A percentile compares a stretch with the other conserved stretches of the same genome.
Evolutionary conservation across 2,797 vertebrate genomes (phyloP).

Genomic region (Moxostoma hubbsi): DNA sequence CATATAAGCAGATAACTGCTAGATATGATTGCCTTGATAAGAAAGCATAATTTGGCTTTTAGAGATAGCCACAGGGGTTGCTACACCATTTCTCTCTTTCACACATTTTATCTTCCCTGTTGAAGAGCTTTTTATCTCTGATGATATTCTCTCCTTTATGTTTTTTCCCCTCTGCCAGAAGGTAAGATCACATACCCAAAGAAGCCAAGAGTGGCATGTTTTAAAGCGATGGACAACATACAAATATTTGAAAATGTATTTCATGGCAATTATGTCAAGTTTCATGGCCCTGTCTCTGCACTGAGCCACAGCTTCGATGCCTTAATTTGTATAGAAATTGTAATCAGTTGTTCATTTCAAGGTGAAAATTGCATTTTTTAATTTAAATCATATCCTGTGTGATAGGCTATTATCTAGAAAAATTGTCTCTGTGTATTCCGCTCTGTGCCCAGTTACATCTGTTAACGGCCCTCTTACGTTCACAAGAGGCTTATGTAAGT

Average conservation of each 20-base stretch:
- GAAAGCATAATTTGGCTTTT: conserved; percentile 90
- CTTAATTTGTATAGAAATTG: conserved; percentile 99
- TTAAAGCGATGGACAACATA: conserved; percentile 96
- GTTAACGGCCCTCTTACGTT: conserved; percentile 94
- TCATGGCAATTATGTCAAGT: conserved; percentile 99
- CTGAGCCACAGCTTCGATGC: conserved; percentile 98
- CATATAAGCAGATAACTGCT: conserved; percentile 85
- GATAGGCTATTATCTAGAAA: conserved; percentile 63
- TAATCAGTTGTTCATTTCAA: conserved; percentile 99
- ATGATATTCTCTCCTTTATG: conserved; percentile 71
- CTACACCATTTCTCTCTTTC: conserved; percentile 68
- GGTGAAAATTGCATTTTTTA: conserved; percentile 96
- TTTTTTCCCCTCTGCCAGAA: conserved; percentile 87
- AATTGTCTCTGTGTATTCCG: conserved; percentile 97
- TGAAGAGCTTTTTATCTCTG: conserved; percentile 85
- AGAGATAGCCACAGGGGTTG: conserved; percentile 91
- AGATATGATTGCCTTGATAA: conserved; percentile 98
- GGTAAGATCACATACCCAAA: conserved; percentile 87
- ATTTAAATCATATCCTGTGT: too few species aligned
- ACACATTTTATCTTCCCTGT: conserved; percentile 88
- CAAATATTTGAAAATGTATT: conserved; percentile 99
- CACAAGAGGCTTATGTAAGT: conserved; percentile 92
- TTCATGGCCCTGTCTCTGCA: conserved; percentile 97
- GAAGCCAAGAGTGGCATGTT: conserved; percentile 90
- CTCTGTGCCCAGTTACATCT: conserved; percentile 91